Percentiles rank a stretch among this genome's conserved stretches.
phyloP scores from a whole-genome alignment of 2,888 invertebrate genomes.

The Cheilosia impressa region DNA sequence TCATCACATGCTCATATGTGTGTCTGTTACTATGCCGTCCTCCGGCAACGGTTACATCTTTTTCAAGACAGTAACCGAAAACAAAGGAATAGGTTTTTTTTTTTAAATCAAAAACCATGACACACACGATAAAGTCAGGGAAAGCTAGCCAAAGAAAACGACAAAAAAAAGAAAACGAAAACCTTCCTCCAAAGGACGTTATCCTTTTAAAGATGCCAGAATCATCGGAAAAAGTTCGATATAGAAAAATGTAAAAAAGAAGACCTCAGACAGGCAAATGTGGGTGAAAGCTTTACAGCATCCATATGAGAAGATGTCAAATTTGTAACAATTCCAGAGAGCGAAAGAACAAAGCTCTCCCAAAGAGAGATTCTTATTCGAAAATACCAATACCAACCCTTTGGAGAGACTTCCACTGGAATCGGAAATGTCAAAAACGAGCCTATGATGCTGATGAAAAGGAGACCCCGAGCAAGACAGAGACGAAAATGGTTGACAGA shows the following conservation, averaged over 20 bases:
- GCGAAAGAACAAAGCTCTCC: conserved; percentile 3
- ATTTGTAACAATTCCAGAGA: conserved; percentile 44
- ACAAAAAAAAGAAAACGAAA: conserved; percentile 16
- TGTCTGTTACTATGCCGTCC: conserved; percentile 21
- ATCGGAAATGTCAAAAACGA: conserved; percentile 46
- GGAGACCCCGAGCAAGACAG: background rate
- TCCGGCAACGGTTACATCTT: conserved; percentile 42
- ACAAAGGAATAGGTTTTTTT: background rate
- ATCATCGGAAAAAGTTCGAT: conserved; percentile 55
- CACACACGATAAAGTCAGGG: conserved; percentile 21
- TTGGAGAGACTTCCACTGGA: conserved; percentile 39
- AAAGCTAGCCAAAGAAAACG: conserved; percentile 1
- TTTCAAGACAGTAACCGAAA: conserved; percentile 25
- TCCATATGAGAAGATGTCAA: conserved; percentile 29
- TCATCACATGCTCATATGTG: conserved; percentile 9
- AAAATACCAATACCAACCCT: conserved; percentile 7
- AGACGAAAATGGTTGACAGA: background rate
- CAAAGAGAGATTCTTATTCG: conserved; percentile 30
- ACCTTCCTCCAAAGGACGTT: conserved; percentile 61
- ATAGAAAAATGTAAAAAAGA: conserved; percentile 35
- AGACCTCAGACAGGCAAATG: conserved; percentile 42
- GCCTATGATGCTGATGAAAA: background rate
- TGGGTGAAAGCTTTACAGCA: conserved; percentile 73
- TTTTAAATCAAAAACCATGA: conserved; percentile 28
- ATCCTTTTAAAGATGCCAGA: conserved; percentile 70